Evolutionary conservation across 1,140 invertebrate species (phyloP).

Genomic region (Habropoda laboriosa): DNA sequence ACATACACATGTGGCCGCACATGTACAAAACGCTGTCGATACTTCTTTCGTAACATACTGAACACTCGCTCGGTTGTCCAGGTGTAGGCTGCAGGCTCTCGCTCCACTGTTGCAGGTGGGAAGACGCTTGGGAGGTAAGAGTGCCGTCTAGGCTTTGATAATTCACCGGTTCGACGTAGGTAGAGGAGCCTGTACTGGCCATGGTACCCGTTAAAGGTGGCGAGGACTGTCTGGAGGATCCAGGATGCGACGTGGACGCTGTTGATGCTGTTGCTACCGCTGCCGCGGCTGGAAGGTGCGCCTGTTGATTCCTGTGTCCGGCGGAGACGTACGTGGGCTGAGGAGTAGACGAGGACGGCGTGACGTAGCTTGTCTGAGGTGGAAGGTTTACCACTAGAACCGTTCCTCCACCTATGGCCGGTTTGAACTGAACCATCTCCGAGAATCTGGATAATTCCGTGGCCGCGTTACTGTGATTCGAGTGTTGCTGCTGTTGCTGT

Average conservation of each 20-base stretch:
- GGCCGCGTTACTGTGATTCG: slow-evolving; percentile 74
- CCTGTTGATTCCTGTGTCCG: slow-evolving; percentile 38
- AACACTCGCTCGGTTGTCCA: slow-evolving; percentile 88
- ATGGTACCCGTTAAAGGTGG: slow-evolving; percentile 77
- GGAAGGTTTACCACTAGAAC: slow-evolving; percentile 91
- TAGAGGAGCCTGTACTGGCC: slow-evolving; percentile 82
- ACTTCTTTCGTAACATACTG: slow-evolving; percentile 95
- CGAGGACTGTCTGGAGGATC: slow-evolving; percentile 65
- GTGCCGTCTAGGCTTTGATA: slow-evolving; percentile 76
- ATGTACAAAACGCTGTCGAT: slow-evolving; percentile 97
- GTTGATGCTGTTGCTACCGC: slow-evolving; percentile 61
- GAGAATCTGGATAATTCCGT: slow-evolving; percentile 80
- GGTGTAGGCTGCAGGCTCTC: slow-evolving; percentile 76
- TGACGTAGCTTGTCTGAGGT: slow-evolving; percentile 79
- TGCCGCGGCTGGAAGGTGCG: slow-evolving; percentile 30
- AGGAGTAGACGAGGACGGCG: slow-evolving; percentile 73
- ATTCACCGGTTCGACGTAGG: slow-evolving; percentile 81
- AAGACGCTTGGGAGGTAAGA: slow-evolving; percentile 70
- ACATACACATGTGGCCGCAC: slow-evolving; percentile 99
- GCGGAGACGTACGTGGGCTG: slow-evolving; percentile 68
- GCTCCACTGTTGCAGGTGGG: slow-evolving; percentile 79
- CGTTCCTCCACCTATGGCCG: slow-evolving; percentile 85
- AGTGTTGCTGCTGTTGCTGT: slow-evolving; percentile 71
- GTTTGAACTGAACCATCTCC: slow-evolving; percentile 85
- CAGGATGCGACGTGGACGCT: slow-evolving; percentile 56